phyloP scores from a whole-genome alignment of 2,113 vertebrate species.

The Sinocyclocheilus rhinocerous region DNA sequence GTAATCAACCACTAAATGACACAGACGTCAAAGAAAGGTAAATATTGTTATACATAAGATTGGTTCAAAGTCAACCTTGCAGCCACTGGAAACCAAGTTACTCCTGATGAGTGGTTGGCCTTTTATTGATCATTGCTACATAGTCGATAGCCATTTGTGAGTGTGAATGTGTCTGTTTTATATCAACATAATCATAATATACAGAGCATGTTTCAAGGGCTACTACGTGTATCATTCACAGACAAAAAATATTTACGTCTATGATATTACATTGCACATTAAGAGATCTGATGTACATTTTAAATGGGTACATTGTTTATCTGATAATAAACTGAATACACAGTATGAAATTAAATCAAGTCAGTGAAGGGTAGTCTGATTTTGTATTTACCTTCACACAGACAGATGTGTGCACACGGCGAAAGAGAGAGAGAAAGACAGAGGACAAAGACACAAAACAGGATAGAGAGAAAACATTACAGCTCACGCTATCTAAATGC shows the following conservation, averaged over 20 bases:
- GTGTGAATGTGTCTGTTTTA: conserved; percentile 16
- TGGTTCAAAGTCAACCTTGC: conserved; percentile 40
- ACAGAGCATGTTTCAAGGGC: neutral
- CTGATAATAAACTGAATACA: neutral
- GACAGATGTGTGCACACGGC: neutral
- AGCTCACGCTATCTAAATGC: neutral
- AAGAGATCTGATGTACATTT: neutral
- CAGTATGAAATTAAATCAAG: conserved; percentile 17
- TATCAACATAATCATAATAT: conserved; percentile 16
- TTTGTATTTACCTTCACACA: conserved; percentile 5
- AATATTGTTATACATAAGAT: conserved; percentile 41
- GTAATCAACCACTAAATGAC: conserved; percentile 4
- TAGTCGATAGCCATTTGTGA: conserved; percentile 1
- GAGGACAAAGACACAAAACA: conserved; percentile 27
- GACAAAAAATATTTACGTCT: neutral
- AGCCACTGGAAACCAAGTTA: conserved; percentile 38
- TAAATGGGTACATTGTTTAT: neutral
- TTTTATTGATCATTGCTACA: conserved; percentile 33
- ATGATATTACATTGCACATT: neutral
- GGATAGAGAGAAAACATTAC: neutral
- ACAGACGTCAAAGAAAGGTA: conserved; percentile 23
- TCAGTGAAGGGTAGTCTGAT: neutral
- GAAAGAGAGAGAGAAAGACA: neutral
- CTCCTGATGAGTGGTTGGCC: conserved; percentile 28
- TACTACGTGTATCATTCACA: neutral